Evolutionary conservation across 2,888 invertebrate species (phyloP).

Genomic region (Parnassius glacialis): DNA sequence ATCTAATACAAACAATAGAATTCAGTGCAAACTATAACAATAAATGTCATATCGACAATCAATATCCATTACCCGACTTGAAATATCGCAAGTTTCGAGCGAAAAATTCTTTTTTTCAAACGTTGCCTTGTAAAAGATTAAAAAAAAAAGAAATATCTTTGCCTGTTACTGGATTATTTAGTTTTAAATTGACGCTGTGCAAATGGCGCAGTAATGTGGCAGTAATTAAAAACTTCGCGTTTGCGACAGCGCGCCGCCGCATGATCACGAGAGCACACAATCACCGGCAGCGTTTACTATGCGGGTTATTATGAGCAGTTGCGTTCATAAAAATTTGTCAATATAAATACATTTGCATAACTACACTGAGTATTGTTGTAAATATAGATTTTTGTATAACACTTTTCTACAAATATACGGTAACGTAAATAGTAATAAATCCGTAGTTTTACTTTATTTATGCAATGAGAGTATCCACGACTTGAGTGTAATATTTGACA

Average conservation of each 20-base stretch:
- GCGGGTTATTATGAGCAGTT: conserved; percentile 73
- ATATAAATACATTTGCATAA: conserved; percentile 45
- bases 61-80: too few relatives aligned
- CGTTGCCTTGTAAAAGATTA: not conserved
- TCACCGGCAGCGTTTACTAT: conserved; percentile 58
- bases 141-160: not conserved
- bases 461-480: too few relatives aligned
- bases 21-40: too few relatives aligned
- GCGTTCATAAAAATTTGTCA: conserved; percentile 49
- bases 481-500: too few relatives aligned
- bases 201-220: conserved; percentile 53
- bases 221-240: conserved; percentile 53
- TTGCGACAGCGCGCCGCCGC: conserved; percentile 42
- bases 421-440: too few relatives aligned
- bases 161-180: conserved; percentile 1
- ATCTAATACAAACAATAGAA: too few relatives aligned
- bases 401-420: too few relatives aligned
- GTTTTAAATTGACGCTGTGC: conserved; percentile 6
- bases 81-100: too few relatives aligned
- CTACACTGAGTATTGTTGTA: conserved; percentile 30
- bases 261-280: conserved; percentile 47
- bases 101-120: too few relatives aligned
- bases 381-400: conserved; percentile 12
- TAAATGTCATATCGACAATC: too few relatives aligned
- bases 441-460: too few relatives aligned